Percentiles rank a stretch among this genome's conserved stretches.
These are phyloP conservation scores for Drosophila kambysellisi DNA, from an alignment of 2,888 invertebrate species.

Conservation along the genomic window DNA sequence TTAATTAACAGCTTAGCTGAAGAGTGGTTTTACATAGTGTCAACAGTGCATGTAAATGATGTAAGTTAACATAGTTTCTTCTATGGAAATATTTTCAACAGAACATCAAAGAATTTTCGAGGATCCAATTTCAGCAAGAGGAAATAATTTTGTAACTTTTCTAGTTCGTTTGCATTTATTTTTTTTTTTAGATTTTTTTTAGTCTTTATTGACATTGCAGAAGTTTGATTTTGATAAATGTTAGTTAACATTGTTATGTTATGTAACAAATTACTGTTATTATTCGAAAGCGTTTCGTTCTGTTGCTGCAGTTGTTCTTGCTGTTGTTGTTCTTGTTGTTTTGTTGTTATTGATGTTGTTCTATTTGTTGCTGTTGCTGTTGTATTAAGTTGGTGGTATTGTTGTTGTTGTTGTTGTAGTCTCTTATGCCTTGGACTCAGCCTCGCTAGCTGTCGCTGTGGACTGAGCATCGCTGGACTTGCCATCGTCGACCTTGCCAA, in stretches of 20 bases:
- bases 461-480: slow-evolving; percentile 83
- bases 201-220: slow-evolving; percentile 83
- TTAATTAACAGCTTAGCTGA: neutral
- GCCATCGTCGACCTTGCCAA: slow-evolving; percentile 83
- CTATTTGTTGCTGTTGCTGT: slow-evolving; percentile 60
- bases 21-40: neutral
- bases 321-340: slow-evolving; percentile 69
- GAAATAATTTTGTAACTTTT: slow-evolving; percentile 67
- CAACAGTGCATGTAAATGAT: neutral
- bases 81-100: neutral
- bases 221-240: slow-evolving; percentile 55
- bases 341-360: slow-evolving; percentile 50
- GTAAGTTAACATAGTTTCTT: neutral
- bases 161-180: slow-evolving; percentile 80
- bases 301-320: slow-evolving; percentile 82
- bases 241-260: slow-evolving; percentile 61
- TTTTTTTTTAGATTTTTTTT: slow-evolving; percentile 66
- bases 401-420: slow-evolving; percentile 35
- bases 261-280: slow-evolving; percentile 67
- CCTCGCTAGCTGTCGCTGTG: slow-evolving; percentile 83
- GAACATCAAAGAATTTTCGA: neutral
- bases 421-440: slow-evolving; percentile 83
- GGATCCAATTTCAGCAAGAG: neutral
- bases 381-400: slow-evolving; percentile 43
- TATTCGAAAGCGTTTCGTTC: slow-evolving; percentile 82